Percentiles rank a stretch among this genome's conserved stretches.
Conservation (phyloP, 2,888 invertebrate species). For the Hyalella azteca region DNA sequence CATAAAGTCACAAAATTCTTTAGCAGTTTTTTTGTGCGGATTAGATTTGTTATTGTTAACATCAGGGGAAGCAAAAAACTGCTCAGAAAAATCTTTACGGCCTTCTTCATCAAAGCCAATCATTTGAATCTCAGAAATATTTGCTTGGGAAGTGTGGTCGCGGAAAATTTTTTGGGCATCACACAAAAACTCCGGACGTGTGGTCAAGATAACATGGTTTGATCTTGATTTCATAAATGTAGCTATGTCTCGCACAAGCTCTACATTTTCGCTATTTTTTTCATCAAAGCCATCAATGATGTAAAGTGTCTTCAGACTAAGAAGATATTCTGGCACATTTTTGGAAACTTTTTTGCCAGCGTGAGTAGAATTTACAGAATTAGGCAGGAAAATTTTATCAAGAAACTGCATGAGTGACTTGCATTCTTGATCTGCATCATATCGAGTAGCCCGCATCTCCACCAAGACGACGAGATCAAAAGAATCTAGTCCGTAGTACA, state of each 20-base stretch:
- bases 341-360: background rate
- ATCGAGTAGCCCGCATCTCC: background rate
- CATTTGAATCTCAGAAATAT: background rate
- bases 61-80: background rate
- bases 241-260: background rate
- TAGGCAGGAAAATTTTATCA: background rate
- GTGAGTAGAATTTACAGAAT: background rate
- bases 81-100: background rate
- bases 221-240: background rate
- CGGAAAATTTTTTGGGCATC: background rate
- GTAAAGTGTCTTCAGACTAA: background rate
- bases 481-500: background rate
- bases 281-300: constrained; percentile 13
- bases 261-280: background rate
- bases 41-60: background rate
- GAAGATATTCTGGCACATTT: background rate
- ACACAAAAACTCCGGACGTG: background rate
- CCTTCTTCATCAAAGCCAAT: background rate
- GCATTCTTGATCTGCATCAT: too few species aligned
- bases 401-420: too few species aligned
- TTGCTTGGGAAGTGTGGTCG: background rate
- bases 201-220: background rate
- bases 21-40: background rate
- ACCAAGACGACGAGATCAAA: background rate
- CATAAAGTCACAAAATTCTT: background rate